Percentiles rank a stretch among this genome's conserved stretches.
Evolutionary conservation across 1,140 invertebrate genomes (phyloP).

Genomic region (Coptotermes formosanus): DNA sequence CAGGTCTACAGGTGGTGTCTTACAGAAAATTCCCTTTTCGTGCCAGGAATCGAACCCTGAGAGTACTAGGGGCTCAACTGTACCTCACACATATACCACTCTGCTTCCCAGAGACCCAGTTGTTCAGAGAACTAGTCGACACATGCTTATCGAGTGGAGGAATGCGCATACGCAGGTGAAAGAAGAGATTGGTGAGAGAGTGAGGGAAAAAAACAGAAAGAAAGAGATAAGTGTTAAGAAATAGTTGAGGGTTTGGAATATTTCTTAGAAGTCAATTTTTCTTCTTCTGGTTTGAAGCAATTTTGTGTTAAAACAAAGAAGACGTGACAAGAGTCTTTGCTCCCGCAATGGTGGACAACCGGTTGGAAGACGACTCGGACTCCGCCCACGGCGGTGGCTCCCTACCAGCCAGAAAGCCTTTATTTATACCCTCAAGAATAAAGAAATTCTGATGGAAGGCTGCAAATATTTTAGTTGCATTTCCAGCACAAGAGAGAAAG

Average conservation of each 20-base stretch:
- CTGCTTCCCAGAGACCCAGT: not conserved
- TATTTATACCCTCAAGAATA: slow-evolving; percentile 15
- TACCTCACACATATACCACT: not conserved
- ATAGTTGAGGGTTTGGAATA: slow-evolving; percentile 6
- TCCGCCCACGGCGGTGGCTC: not conserved
- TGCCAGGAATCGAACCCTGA: not conserved
- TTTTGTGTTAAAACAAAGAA: slow-evolving; percentile 14
- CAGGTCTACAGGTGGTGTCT: too few species aligned
- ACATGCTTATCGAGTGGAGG: not conserved
- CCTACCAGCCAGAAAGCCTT: not conserved
- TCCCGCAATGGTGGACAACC: slow-evolving; percentile 13
- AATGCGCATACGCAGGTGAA: not conserved
- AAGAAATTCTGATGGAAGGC: slow-evolving; percentile 18
- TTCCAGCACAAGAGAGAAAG: slow-evolving; percentile 19
- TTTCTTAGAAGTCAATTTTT: slow-evolving; percentile 14
- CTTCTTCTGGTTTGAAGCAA: not conserved
- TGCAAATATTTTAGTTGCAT: slow-evolving; percentile 13
- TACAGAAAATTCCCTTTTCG: too few species aligned
- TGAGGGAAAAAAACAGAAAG: not conserved
- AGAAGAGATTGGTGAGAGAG: not conserved
- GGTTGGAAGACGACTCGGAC: not conserved
- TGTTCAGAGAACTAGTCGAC: not conserved
- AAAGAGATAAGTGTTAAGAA: not conserved
- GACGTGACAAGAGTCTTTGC: slow-evolving; percentile 6
- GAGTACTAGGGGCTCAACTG: not conserved